Evolutionary conservation across 2,888 invertebrate species (phyloP), one percentile per base, ranked within the genome.

Genomic region (Acheta domesticus): DNA sequence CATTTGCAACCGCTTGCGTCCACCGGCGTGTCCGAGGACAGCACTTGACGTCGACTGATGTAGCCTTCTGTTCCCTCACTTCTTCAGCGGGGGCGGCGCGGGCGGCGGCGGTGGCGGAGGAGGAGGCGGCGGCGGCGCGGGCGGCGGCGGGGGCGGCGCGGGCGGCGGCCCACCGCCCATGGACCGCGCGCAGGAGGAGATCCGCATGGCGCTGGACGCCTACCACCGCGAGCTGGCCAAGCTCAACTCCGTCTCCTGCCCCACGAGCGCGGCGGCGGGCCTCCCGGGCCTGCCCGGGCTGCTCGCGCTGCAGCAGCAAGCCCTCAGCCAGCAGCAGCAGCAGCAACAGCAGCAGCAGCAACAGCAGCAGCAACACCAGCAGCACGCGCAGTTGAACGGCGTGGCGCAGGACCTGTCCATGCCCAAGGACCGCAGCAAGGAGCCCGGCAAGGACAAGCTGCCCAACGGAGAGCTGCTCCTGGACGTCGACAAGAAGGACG

Each of bases 141-240:
- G 62, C 14, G 62, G 16, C 86, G 81, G 85, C 89, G 86, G 84
- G 86, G 86, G 62, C 86, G 86, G 81, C 85, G 89, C 86, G 84
- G 86, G 81, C 85, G 89, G 86, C 84, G 87, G 87, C 82, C 88
- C 79, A 89, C 83, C 84, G 19, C 84, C 85, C 48, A 82, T 84
- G 76, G 85, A 85, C 83, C 86, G 85, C 80, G 83, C 86, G 74
- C 85, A 94, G n/a, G 96, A 97, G 84, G 96, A 97, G 84, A 94
- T 97, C 85, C 92, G 96, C 75, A 90, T 96, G 89, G 96, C 96
- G 16, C 88, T 97, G 76, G 96, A 96, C 85, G 94, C 96, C 48
- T 97, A 97, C 88, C 96, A 96, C 86, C 92, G 97, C 82, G 98
- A 98, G 87, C 90, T 98, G 82, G 93, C 95, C 85, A 96, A 97